These are phyloP conservation scores for Silurus meridionalis DNA, from an alignment of 2,113 vertebrate genomes.

Conservation along the genomic window DNA sequence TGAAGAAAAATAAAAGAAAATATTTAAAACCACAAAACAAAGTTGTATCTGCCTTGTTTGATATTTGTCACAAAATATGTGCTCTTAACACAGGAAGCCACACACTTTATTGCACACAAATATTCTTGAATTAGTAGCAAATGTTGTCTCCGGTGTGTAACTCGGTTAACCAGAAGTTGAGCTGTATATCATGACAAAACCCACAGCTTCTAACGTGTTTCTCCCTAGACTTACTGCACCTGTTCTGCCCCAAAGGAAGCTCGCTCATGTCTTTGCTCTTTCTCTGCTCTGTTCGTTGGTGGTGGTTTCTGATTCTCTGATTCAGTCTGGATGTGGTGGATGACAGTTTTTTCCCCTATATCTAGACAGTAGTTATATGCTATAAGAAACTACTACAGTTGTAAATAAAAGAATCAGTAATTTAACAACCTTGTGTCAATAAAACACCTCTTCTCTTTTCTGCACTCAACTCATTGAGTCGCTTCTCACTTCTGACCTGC, in stretches of 20 bases:
- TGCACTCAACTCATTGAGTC: not conserved
- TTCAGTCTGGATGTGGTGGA: conserved; percentile 11
- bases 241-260: conserved; percentile 36
- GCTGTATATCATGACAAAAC: conserved; percentile 28
- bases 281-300: conserved; percentile 25
- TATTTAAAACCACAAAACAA: not conserved
- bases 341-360: not conserved
- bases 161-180: conserved; percentile 29
- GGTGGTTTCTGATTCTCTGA: conserved; percentile 31
- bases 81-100: conserved; percentile 11
- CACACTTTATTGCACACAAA: not conserved
- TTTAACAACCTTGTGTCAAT: not conserved
- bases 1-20: not conserved
- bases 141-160: conserved; percentile 25
- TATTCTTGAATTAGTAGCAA: conserved; percentile 39
- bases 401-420: not conserved
- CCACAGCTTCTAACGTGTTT: conserved; percentile 37
- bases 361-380: not conserved
- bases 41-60: not conserved
- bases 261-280: not conserved
- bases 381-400: not conserved
- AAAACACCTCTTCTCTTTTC: not conserved
- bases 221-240: conserved; percentile 26
- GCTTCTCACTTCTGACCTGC: not conserved
- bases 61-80: not conserved